These are phyloP conservation scores for Sarcophaga caerulescens DNA, from an alignment of 2,888 invertebrate genomes.

Conservation along the genomic window DNA sequence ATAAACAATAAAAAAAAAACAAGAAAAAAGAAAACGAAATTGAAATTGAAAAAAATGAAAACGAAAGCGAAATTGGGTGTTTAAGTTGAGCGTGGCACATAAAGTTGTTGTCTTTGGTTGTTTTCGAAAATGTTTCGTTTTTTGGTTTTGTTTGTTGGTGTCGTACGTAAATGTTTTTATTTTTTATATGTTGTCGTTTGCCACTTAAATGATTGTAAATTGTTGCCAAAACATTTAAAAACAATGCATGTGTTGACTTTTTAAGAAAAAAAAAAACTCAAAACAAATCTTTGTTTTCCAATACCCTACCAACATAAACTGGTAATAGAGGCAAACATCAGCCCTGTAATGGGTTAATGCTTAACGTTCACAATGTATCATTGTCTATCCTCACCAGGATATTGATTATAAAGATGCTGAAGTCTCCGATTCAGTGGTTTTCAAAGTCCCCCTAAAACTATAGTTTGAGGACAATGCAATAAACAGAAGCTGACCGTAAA, in stretches of 20 bases:
- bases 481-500: too few species aligned
- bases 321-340: too few species aligned
- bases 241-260: background rate
- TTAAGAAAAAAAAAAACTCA: constrained; percentile 3
- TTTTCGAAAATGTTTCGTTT: background rate
- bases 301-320: background rate
- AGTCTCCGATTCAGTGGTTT: too few species aligned
- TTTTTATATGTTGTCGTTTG: constrained; percentile 60
- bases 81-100: background rate
- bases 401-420: too few species aligned
- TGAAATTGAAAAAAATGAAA: background rate
- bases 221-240: constrained; percentile 42
- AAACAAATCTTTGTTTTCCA: constrained; percentile 4
- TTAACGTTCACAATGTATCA: too few species aligned
- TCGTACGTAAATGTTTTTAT: constrained; percentile 46
- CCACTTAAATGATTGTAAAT: constrained; percentile 66
- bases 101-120: background rate
- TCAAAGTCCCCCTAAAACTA: too few species aligned
- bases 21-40: background rate
- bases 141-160: background rate
- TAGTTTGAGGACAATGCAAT: too few species aligned
- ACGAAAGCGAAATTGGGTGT: background rate
- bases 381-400: too few species aligned
- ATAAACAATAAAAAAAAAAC: background rate
- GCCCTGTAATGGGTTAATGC: too few species aligned